Evolutionary conservation across 2,113 vertebrate genomes (phyloP).

Genomic region (Apteryx owenii): DNA sequence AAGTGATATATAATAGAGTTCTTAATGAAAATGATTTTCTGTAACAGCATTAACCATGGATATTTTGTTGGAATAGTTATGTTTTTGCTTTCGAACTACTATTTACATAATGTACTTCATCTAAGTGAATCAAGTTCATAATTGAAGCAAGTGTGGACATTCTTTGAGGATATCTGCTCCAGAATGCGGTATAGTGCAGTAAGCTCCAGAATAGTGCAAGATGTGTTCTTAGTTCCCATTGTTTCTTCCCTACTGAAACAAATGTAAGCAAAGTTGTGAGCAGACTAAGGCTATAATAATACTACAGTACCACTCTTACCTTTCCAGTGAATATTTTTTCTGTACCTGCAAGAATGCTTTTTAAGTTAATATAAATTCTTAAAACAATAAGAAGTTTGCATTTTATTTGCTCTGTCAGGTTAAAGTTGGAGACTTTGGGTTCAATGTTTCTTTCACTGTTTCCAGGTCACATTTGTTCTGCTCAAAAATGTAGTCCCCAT

Average conservation of each 20-base stretch:
- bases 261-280: background rate
- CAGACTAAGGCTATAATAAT: rapidly evolving
- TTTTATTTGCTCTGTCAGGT: background rate
- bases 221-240: background rate
- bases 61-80: background rate
- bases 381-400: background rate
- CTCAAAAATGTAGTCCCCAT: background rate
- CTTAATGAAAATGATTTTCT: background rate
- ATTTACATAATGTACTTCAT: background rate
- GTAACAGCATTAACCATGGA: background rate
- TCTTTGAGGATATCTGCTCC: background rate
- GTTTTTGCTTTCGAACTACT: background rate
- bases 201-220: background rate
- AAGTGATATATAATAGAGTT: background rate
- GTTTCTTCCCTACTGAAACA: background rate
- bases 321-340: background rate
- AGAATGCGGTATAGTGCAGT: background rate
- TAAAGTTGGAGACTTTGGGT: background rate
- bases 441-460: background rate
- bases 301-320: background rate
- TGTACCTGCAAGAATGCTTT: background rate
- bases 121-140: background rate
- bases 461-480: background rate
- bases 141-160: background rate
- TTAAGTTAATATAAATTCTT: background rate